phyloP scores from a whole-genome alignment of 2,797 vertebrate species.

The Bradypodion pumilum region DNA sequence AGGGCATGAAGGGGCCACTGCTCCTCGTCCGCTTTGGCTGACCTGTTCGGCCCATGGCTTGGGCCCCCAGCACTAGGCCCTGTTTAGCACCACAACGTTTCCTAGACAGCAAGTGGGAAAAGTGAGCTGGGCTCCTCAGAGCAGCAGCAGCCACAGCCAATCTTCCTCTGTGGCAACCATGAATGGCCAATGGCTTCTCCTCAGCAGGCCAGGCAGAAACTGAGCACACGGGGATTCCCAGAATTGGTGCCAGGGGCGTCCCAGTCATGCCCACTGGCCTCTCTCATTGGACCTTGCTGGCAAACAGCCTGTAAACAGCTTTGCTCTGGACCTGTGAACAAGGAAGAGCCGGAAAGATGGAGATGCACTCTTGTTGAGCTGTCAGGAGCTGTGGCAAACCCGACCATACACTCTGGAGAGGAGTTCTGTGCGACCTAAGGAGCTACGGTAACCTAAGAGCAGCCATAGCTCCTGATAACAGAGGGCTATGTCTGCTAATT shows the following conservation, averaged over 20 bases:
- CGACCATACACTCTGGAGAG: too few relatives aligned
- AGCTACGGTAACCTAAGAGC: too few relatives aligned
- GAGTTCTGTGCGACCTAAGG: too few relatives aligned
- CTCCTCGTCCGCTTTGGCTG: neutral
- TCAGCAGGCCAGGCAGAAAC: conserved; percentile 90
- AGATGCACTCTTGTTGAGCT: too few relatives aligned
- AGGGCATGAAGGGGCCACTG: neutral
- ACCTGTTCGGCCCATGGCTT: conserved; percentile 57
- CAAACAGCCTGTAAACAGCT: too few relatives aligned
- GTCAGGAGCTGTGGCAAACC: too few relatives aligned
- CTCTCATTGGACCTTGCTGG: conserved; percentile 53
- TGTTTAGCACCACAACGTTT: conserved; percentile 88
- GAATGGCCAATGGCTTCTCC: conserved; percentile 47
- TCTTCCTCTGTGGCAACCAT: conserved; percentile 82
- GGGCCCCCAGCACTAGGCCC: conserved; percentile 81
- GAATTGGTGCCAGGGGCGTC: conserved; percentile 87
- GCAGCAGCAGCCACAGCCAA: conserved; percentile 77
- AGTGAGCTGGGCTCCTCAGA: conserved; percentile 22
- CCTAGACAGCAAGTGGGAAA: conserved; percentile 73
- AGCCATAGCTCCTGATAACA: too few relatives aligned
- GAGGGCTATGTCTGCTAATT: too few relatives aligned
- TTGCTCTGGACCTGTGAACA: too few relatives aligned
- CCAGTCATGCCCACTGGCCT: conserved; percentile 67
- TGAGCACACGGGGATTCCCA: conserved; percentile 91
- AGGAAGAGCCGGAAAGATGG: too few relatives aligned